These are phyloP conservation scores for Passer domesticus DNA, from an alignment of 2,113 vertebrate species.

Conservation along the genomic window DNA sequence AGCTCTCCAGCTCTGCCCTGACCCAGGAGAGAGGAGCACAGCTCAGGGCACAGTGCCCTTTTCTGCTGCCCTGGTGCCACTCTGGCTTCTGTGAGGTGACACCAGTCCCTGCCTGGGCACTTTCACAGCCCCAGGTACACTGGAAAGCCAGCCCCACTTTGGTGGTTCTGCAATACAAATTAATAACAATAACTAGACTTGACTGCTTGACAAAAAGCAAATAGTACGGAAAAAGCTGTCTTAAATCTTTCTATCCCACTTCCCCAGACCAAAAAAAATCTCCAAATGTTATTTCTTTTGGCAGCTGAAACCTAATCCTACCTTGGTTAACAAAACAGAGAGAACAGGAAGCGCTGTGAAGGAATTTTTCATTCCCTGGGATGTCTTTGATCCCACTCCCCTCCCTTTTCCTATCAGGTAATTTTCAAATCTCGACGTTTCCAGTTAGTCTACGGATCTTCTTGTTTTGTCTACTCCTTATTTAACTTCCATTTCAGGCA, in stretches of 20 bases:
- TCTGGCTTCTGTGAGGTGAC: neutral
- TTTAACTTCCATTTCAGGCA: slow-evolving; percentile 56
- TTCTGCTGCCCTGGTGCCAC: neutral
- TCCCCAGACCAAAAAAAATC: slow-evolving; percentile 63
- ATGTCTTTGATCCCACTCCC: slow-evolving; percentile 65
- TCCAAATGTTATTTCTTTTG: slow-evolving; percentile 78
- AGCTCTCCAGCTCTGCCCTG: neutral
- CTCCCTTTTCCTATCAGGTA: slow-evolving; percentile 78
- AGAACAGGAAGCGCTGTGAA: slow-evolving; percentile 67
- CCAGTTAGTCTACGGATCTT: slow-evolving; percentile 75
- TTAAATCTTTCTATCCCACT: slow-evolving; percentile 61
- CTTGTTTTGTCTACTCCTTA: slow-evolving; percentile 80
- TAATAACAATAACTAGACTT: slow-evolving; percentile 65
- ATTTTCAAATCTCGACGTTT: slow-evolving; percentile 77
- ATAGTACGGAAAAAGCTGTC: slow-evolving; percentile 54
- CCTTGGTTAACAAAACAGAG: slow-evolving; percentile 77
- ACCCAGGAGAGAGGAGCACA: neutral
- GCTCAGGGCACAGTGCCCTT: neutral
- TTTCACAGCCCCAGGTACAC: neutral
- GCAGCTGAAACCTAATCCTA: slow-evolving; percentile 81
- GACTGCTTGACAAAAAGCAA: slow-evolving; percentile 62
- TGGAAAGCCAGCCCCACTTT: neutral
- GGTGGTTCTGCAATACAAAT: slow-evolving; percentile 40
- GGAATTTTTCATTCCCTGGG: slow-evolving; percentile 79
- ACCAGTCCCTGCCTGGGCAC: neutral